Conservation (phyloP, 2,888 invertebrate genomes). For the Eupithecia abbreviata region DNA sequence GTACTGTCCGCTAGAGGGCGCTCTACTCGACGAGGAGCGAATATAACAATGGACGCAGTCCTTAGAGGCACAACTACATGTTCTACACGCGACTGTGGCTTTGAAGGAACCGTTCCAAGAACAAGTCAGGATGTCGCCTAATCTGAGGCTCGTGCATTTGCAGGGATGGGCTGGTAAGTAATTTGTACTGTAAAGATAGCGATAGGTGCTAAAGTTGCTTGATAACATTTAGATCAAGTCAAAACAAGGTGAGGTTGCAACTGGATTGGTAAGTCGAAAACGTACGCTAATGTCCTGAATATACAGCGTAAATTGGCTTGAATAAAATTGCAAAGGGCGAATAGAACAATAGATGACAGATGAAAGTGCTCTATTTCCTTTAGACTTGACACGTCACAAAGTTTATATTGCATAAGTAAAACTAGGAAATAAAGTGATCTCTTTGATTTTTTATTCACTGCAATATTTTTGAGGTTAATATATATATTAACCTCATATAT, state of each 20-base stretch:
- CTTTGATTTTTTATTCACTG: too few species aligned
- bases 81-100: conserved; percentile 91
- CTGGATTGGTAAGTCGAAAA: background rate
- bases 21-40: conserved; percentile 72
- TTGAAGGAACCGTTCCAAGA: conserved; percentile 90
- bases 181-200: background rate
- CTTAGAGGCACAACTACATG: conserved; percentile 92
- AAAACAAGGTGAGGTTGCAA: background rate
- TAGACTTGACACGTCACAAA: too few species aligned
- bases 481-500: too few species aligned
- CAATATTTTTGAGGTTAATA: too few species aligned
- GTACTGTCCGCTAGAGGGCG: conserved; percentile 93
- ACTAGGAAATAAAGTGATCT: too few species aligned
- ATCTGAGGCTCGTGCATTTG: conserved; percentile 91
- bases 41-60: conserved; percentile 84
- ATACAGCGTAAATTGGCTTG: background rate
- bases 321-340: background rate
- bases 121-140: conserved; percentile 88
- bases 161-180: conserved; percentile 94
- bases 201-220: background rate
- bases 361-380: too few species aligned
- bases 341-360: conserved; percentile 57
- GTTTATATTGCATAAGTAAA: too few species aligned
- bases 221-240: background rate
- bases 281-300: background rate